Evolutionary conservation across 2,797 vertebrate genomes (phyloP).

Genomic region (Melanotaenia trifasciata): DNA sequence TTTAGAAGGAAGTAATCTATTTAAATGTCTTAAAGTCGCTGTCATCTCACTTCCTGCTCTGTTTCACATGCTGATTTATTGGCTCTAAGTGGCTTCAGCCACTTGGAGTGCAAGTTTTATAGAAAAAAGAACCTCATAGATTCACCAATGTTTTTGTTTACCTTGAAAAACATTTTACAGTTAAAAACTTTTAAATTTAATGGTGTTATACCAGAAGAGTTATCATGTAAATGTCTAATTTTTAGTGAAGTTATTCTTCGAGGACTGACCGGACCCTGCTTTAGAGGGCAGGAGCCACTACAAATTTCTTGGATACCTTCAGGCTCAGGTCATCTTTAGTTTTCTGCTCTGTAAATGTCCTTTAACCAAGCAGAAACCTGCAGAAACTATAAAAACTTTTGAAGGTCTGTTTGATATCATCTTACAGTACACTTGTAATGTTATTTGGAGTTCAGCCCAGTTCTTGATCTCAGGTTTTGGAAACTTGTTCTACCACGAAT

Average conservation of each 20-base stretch:
- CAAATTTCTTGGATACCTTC: conserved; percentile 22
- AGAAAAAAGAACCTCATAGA: conserved; percentile 25
- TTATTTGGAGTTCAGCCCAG: conserved; percentile 68
- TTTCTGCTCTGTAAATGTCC: conserved; percentile 29
- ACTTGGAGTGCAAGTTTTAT: conserved; percentile 20
- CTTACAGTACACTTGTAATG: conserved; percentile 43
- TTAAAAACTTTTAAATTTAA: neutral
- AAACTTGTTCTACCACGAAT: conserved; percentile 63
- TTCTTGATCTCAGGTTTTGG: conserved; percentile 68
- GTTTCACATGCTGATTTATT: conserved; percentile 37
- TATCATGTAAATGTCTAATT: neutral
- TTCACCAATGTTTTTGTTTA: neutral
- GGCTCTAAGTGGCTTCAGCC: conserved; percentile 6
- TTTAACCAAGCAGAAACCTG: conserved; percentile 39
- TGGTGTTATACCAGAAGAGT: conserved; percentile 1
- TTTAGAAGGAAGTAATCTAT: conserved; percentile 15
- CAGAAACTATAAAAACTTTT: conserved; percentile 50
- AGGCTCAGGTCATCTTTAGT: conserved; percentile 5
- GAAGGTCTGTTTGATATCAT: conserved; percentile 69
- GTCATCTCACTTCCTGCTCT: conserved; percentile 1
- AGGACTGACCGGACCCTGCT: neutral
- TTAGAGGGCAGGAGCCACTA: conserved; percentile 31
- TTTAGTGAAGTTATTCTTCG: no score
- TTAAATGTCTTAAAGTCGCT: conserved; percentile 6
- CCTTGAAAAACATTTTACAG: conserved; percentile 3